Evolutionary conservation across 2,888 invertebrate genomes (phyloP).

Genomic region (Macropis europaea): DNA sequence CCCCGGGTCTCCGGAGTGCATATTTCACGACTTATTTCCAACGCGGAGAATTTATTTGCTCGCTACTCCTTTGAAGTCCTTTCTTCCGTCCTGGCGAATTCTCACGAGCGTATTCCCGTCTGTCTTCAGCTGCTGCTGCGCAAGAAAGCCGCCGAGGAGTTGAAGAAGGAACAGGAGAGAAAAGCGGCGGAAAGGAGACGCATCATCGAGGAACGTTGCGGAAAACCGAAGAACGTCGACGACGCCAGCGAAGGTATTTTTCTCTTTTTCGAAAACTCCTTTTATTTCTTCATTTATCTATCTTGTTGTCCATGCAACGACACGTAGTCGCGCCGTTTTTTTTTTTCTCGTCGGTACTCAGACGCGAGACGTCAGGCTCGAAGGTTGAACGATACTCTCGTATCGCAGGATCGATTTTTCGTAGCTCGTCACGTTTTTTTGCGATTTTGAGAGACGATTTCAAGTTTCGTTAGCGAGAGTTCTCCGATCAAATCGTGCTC

Average conservation of each 20-base stretch:
- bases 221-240: slow-evolving; percentile 93
- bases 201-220: slow-evolving; percentile 97
- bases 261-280: background rate
- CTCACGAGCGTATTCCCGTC: background rate
- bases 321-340: slow-evolving; percentile 5
- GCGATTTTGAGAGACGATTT: too few relatives aligned
- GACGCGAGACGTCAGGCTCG: too few relatives aligned
- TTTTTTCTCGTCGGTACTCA: too few relatives aligned
- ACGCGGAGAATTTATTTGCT: background rate
- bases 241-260: slow-evolving; percentile 95
- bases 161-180: slow-evolving; percentile 99
- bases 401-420: too few relatives aligned
- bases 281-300: background rate
- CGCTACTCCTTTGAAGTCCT: background rate
- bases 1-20: too few relatives aligned
- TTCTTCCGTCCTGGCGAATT: slow-evolving; percentile 1
- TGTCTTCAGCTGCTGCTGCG: slow-evolving; percentile 94
- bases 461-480: too few relatives aligned
- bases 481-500: too few relatives aligned
- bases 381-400: too few relatives aligned
- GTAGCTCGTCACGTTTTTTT: too few relatives aligned
- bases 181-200: slow-evolving; percentile 99
- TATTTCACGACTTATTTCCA: background rate
- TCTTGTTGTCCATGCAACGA: background rate
- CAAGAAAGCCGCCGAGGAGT: slow-evolving; percentile 99